A percentile compares a stretch with the other conserved stretches of the same genome.
These are phyloP conservation scores for Scelioninae gen. 1 DNA, from an alignment of 2,888 invertebrate genomes.

Conservation along the genomic window DNA sequence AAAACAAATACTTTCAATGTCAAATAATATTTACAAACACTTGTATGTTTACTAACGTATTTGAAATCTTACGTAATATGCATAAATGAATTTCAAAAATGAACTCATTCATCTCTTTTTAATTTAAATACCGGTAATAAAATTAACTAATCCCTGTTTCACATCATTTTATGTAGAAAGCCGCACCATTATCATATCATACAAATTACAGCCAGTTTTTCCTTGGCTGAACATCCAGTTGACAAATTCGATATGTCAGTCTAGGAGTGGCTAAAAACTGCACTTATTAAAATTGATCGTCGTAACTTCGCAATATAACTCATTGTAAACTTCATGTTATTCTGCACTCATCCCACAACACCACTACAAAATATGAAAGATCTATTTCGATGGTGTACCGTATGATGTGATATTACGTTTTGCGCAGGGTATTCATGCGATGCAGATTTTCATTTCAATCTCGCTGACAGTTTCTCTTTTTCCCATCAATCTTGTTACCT, in stretches of 20 bases:
- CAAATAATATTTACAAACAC: no score
- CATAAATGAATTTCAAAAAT: no score
- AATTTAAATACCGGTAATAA: no score
- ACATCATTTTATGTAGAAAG: no score
- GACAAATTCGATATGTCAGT: conserved; percentile 29
- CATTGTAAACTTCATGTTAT: conserved; percentile 56
- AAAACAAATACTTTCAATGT: no score
- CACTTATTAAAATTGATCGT: conserved; percentile 35
- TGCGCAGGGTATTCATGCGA: conserved; percentile 53
- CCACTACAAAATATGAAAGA: conserved; percentile 45
- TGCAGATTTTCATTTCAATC: conserved; percentile 66
- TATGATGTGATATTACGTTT: conserved; percentile 65
- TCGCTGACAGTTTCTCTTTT: conserved; percentile 65
- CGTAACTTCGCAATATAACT: conserved; percentile 53
- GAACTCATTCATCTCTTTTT: no score
- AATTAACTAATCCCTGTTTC: no score
- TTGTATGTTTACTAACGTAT: no score
- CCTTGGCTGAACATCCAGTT: conserved; percentile 6
- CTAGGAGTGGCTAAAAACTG: conserved; percentile 18
- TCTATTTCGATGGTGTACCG: conserved; percentile 59
- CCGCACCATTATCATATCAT: not conserved
- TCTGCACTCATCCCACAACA: conserved; percentile 22
- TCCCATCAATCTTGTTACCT: conserved; percentile 65
- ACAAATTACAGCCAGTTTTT: conserved; percentile 1
- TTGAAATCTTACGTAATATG: no score